Percentiles rank a stretch among this genome's conserved stretches.
These are phyloP conservation scores for Acrossocheilus wenchowensis DNA, from an alignment of 2,797 vertebrate species.

Conservation along the genomic window DNA sequence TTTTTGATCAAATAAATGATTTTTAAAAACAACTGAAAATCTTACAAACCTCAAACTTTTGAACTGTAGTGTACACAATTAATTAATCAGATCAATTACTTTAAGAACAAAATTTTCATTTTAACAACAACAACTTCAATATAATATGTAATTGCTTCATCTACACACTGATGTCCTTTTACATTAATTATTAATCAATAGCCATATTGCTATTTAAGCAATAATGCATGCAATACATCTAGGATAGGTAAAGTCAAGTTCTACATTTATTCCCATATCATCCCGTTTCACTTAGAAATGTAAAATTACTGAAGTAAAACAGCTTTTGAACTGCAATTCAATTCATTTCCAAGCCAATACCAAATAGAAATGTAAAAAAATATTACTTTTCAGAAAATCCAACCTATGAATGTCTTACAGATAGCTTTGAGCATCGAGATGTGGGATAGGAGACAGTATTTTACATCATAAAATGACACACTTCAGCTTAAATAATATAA, in stretches of 20 bases:
- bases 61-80: no score
- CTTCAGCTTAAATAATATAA: constrained; percentile 8
- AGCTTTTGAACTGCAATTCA: background rate
- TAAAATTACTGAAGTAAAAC: background rate
- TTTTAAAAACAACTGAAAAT: no score
- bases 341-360: no score
- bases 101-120: no score
- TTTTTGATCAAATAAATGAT: no score
- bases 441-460: background rate
- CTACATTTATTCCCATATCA: background rate
- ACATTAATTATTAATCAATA: no score
- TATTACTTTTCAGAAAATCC: background rate
- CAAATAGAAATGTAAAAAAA: background rate
- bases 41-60: no score
- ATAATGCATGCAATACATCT: background rate
- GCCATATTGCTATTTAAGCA: no score
- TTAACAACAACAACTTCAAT: no score
- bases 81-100: no score
- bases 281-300: background rate
- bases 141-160: background rate
- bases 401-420: background rate
- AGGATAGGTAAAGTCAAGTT: background rate
- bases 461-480: background rate
- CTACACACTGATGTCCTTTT: no score
- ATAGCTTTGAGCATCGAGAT: background rate